phyloP scores from a whole-genome alignment of 1,140 invertebrate species.

The Scylla paramamosain region DNA sequence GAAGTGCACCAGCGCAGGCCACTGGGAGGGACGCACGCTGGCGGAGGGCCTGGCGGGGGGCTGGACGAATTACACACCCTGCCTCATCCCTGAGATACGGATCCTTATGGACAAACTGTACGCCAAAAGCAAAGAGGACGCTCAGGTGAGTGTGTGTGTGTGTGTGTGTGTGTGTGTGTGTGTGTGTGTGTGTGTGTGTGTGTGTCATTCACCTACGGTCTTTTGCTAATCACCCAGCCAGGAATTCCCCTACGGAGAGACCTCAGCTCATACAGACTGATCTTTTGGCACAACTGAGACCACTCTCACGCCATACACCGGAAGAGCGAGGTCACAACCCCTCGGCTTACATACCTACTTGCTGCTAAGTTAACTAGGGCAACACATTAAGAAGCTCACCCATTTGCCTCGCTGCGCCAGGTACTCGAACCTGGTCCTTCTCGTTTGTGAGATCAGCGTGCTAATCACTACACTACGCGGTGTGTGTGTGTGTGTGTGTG shows the following conservation, averaged over 20 bases:
- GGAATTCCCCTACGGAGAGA: neutral
- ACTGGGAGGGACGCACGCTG: conserved; percentile 57
- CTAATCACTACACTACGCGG: too few species aligned
- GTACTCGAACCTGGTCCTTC: neutral
- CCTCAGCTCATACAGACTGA: neutral
- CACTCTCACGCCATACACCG: neutral
- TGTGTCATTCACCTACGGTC: too few species aligned
- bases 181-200: conserved; percentile 1
- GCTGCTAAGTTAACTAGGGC: neutral
- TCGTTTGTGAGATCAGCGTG: too few species aligned
- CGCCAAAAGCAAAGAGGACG: conserved; percentile 69
- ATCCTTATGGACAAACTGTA: conserved; percentile 70
- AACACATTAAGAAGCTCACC: neutral
- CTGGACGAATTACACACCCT: conserved; percentile 71
- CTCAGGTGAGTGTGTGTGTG: conserved; percentile 34
- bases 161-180: conserved; percentile 16
- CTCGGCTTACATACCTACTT: too few species aligned
- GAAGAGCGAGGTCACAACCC: too few species aligned
- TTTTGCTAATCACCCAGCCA: neutral
- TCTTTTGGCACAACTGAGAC: too few species aligned
- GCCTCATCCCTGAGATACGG: conserved; percentile 67
- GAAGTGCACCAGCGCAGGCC: conserved; percentile 37
- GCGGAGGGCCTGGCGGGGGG: conserved; percentile 52
- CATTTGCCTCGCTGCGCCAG: too few species aligned
- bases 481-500: too few species aligned